Conservation (phyloP, 2,113 vertebrate genomes). For the Pomatorhinus ruficollis region DNA sequence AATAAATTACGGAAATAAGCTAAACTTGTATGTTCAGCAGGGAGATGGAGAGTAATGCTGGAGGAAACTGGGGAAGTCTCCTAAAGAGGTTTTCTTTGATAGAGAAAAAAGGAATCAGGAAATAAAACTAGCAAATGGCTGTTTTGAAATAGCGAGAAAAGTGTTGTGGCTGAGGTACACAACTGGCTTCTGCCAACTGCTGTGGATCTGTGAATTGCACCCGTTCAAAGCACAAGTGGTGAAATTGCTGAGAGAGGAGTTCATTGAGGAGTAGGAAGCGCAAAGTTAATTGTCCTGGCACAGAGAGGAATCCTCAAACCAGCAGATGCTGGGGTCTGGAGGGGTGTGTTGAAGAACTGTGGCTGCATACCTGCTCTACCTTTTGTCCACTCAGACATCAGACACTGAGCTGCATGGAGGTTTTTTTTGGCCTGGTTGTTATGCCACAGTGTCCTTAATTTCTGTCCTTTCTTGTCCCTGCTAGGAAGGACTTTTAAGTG, state of each 20-base stretch:
- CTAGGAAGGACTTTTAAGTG: background rate
- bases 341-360: background rate
- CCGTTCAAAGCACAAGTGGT: background rate
- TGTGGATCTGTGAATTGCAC: background rate
- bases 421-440: background rate
- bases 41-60: background rate
- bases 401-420: background rate
- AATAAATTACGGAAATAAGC: background rate
- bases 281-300: background rate
- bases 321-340: background rate
- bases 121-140: background rate
- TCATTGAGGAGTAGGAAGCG: background rate
- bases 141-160: background rate
- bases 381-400: background rate
- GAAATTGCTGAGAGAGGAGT: background rate
- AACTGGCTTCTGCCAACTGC: background rate
- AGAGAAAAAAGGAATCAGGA: background rate
- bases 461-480: background rate
- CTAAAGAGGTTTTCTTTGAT: background rate
- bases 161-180: background rate
- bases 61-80: background rate
- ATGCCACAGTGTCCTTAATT: background rate
- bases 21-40: background rate
- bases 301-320: background rate
- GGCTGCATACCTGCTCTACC: background rate